Percentiles rank a stretch among this genome's conserved stretches.
Evolutionary conservation across 2,797 vertebrate species (phyloP).

Genomic region (Melopsittacus undulatus): DNA sequence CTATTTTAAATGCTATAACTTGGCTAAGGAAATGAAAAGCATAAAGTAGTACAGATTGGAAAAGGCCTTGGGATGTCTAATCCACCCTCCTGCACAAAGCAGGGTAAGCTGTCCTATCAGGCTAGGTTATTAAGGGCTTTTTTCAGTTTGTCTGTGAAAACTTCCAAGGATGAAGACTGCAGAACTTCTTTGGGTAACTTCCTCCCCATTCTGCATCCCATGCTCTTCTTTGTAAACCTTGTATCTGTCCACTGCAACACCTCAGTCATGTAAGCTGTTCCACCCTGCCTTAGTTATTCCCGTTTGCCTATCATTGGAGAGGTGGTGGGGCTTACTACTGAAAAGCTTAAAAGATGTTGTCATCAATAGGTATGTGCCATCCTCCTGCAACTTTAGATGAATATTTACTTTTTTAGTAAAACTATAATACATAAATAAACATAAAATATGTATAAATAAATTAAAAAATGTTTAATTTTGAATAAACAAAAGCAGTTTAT

Average conservation of each 20-base stretch:
- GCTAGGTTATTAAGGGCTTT: neutral
- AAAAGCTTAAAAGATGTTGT: neutral
- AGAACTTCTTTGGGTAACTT: neutral
- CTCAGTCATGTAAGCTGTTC: neutral
- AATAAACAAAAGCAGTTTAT: neutral
- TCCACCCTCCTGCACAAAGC: neutral
- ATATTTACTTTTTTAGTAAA: neutral
- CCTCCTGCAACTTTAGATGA: neutral
- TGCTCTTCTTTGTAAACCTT: neutral
- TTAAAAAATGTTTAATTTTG: neutral
- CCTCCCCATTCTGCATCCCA: neutral
- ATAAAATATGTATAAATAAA: neutral
- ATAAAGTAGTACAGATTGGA: neutral
- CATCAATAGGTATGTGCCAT: neutral
- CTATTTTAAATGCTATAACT: neutral
- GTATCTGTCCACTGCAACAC: neutral
- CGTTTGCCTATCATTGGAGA: fast-evolving
- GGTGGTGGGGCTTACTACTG: neutral
- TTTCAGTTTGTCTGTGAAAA: neutral
- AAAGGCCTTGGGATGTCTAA: neutral
- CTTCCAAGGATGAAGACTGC: neutral
- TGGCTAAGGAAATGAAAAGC: neutral
- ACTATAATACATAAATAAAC: neutral
- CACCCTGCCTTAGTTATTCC: neutral
- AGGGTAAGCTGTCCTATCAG: neutral